Base-by-base conservation (phyloP, 2,888 invertebrate genomes). In the Eurois occulta region DNA sequence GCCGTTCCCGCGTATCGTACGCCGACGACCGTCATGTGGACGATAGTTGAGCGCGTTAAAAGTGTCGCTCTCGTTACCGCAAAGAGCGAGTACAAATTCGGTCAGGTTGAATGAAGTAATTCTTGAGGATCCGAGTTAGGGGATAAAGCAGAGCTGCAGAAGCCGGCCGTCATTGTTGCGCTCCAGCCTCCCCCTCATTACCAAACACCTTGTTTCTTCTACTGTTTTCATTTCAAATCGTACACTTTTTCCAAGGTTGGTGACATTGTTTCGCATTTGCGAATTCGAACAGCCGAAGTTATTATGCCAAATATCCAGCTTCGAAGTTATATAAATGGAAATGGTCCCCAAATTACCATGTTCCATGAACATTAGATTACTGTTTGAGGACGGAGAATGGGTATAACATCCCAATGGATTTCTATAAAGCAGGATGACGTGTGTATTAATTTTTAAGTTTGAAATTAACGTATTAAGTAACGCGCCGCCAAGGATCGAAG, bases 1-100 rank as follows among this genome's bases (percentile, higher is more conserved):
- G 91, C 92, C 92, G 92, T 94, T 94, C 94, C 94, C 94, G 93
- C 93, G 91, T 91, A 89, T 88, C 90, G 88, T 90, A 89, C 92
- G 90, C 91, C 85, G 83, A 84, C 86, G 86, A 87, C 85, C 87
- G 87, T 86, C 90, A 91, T 90, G 90, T 90, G 88, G 85, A 84
- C 84, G 77, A 84, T 84, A 83, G 82, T 87, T 78, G 78, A 86
- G 81, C 87, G 80, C 78, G 86, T 86, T 86, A 77, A 80, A 86
- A 88, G 86, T 88, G 86, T 88, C 83, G 81, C 82, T 81, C 72
- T 85, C 78, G 79, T 81, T 86, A 84, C 85, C 78, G 87, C 86
- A 87, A 90, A 87, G 81, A 88, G 87, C 88, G 84, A 88, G 86
- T 89, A 88, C 80, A 77, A 86, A 84, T 87, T 86, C 82, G 79